These are phyloP conservation scores for Pangasius krempfi DNA, from an alignment of 2,797 vertebrate genomes.

Conservation along the genomic window DNA sequence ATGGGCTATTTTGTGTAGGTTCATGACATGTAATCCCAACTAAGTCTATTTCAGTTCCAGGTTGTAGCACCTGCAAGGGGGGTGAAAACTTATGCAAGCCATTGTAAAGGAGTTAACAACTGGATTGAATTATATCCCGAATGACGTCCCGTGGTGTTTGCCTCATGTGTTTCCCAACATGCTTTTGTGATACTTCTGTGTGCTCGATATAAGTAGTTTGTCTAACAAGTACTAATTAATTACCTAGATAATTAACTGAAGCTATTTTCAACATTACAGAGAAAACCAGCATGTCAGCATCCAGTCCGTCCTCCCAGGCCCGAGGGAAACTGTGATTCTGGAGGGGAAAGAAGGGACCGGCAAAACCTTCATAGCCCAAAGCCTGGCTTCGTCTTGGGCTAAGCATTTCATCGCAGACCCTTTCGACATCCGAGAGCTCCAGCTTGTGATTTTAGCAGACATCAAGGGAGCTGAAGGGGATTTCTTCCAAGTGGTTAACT, in stretches of 20 bases:
- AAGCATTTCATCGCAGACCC: conserved; percentile 9
- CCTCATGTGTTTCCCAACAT: background rate
- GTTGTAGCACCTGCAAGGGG: background rate
- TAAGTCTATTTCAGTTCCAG: background rate
- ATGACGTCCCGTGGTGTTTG: background rate
- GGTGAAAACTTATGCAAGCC: background rate
- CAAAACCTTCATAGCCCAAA: conserved; percentile 56
- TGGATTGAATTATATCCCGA: background rate
- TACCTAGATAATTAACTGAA: background rate
- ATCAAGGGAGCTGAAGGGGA: conserved; percentile 35
- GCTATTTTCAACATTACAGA: conserved; percentile 53
- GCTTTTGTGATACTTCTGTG: background rate
- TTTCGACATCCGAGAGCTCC: conserved; percentile 33
- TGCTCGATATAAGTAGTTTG: background rate
- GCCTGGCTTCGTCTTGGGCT: conserved; percentile 61
- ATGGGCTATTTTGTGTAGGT: background rate
- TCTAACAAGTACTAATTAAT: background rate
- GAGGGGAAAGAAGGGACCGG: conserved; percentile 58
- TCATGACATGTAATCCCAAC: background rate
- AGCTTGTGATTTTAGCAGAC: conserved; percentile 57
- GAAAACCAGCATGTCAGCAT: conserved; percentile 48
- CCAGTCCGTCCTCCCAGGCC: conserved; percentile 58
- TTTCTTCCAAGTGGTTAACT: conserved; percentile 56
- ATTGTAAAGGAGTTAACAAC: background rate
- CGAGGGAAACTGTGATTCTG: conserved; percentile 53